phyloP scores from a whole-genome alignment of 2,888 invertebrate species.

The Coenonympha arcania region DNA sequence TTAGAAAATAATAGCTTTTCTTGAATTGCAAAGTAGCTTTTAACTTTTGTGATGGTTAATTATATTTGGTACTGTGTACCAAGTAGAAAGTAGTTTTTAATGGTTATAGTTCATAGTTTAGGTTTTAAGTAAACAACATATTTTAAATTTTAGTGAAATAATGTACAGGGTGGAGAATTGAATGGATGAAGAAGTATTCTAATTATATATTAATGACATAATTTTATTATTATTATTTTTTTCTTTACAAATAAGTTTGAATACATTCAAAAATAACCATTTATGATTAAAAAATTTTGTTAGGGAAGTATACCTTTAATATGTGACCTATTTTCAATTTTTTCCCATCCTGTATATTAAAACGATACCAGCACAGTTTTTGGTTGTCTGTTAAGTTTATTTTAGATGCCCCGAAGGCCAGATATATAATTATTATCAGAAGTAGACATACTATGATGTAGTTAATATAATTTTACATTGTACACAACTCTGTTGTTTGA shows the following conservation, averaged over 20 bases:
- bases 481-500: constrained; percentile 65
- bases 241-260: too few relatives aligned
- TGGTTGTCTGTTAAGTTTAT: constrained; percentile 34
- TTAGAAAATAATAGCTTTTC: neutral
- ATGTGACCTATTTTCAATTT: too few relatives aligned
- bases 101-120: constrained; percentile 11
- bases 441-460: constrained; percentile 44
- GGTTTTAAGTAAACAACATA: constrained; percentile 10
- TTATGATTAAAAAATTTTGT: too few relatives aligned
- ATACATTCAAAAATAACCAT: too few relatives aligned
- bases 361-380: neutral
- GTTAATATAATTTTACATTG: constrained; percentile 49
- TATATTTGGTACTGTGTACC: constrained; percentile 58
- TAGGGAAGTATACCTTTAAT: too few relatives aligned
- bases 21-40: constrained; percentile 27
- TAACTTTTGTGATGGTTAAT: constrained; percentile 39
- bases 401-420: constrained; percentile 47
- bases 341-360: too few relatives aligned
- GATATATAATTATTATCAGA: constrained; percentile 40
- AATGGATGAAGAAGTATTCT: too few relatives aligned
- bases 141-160: too few relatives aligned
- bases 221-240: too few relatives aligned
- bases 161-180: too few relatives aligned
- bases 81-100: constrained; percentile 31
- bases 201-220: too few relatives aligned